A percentile compares a stretch with the other conserved stretches of the same genome.
These are phyloP conservation scores for Quadroppia sp. DNA, from an alignment of 2,888 invertebrate genomes.

Conservation along the genomic window DNA sequence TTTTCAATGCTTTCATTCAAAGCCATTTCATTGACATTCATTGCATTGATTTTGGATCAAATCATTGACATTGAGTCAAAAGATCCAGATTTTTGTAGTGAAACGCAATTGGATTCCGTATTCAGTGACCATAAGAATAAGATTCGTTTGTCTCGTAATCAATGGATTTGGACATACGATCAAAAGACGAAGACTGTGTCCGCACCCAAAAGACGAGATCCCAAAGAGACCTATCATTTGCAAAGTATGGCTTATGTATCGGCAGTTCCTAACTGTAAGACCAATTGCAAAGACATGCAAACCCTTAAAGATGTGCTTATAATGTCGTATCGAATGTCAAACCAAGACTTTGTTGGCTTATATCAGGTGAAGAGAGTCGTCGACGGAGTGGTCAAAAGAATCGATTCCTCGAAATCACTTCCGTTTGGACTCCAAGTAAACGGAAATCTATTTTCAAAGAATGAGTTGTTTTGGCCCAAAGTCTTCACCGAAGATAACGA, in stretches of 20 bases:
- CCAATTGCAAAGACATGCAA: background rate
- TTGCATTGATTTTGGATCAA: too few relatives aligned
- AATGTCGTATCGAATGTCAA: background rate
- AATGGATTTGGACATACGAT: constrained; percentile 1
- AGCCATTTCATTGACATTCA: too few relatives aligned
- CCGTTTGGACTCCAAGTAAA: background rate
- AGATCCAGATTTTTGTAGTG: background rate
- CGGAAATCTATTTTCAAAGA: background rate
- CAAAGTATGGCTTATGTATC: background rate
- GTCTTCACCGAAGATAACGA: background rate
- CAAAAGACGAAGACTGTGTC: background rate
- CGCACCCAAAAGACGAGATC: background rate
- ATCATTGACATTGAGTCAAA: background rate
- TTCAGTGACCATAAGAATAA: constrained; percentile 8
- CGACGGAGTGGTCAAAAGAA: background rate
- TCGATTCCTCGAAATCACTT: background rate
- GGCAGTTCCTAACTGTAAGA: background rate
- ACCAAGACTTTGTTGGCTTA: background rate
- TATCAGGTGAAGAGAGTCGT: constrained; percentile 19
- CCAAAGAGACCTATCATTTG: background rate
- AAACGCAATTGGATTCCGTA: background rate
- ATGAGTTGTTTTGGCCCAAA: constrained; percentile 25
- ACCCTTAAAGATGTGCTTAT: background rate
- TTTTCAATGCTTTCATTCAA: too few relatives aligned
- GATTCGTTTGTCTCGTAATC: background rate